phyloP scores from a whole-genome alignment of 2,888 invertebrate species.

The Cryptocephalus primarius region DNA sequence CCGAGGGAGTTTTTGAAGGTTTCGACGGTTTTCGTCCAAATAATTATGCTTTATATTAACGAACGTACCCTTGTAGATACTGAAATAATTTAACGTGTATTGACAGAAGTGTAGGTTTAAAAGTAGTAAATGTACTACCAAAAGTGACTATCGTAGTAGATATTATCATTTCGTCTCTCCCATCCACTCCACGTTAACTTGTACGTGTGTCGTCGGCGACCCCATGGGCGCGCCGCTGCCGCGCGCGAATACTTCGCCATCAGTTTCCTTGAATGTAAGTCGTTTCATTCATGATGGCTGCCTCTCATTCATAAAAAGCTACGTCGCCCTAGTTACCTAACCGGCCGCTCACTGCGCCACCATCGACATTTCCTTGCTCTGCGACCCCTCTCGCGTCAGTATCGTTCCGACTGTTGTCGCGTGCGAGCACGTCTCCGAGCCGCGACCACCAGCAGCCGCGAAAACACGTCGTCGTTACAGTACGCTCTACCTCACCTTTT shows the following conservation, averaged over 20 bases:
- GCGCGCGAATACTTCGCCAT: background rate
- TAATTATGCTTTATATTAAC: background rate
- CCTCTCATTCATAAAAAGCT: slow-evolving; percentile 64
- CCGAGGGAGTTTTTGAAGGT: background rate
- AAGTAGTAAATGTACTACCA: too few species aligned
- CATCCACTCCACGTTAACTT: too few species aligned
- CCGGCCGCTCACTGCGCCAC: slow-evolving; percentile 29
- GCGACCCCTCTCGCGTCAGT: slow-evolving; percentile 13
- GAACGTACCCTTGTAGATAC: background rate
- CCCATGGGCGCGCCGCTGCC: background rate
- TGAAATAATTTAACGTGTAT: background rate
- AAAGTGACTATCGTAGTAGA: too few species aligned
- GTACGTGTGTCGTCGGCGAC: too few species aligned
- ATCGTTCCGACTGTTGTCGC: background rate
- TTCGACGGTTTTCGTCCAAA: background rate
- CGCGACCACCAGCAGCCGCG: too few species aligned
- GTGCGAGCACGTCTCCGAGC: background rate
- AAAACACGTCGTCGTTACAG: too few species aligned
- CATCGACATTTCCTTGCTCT: slow-evolving; percentile 22
- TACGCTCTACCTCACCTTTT: too few species aligned
- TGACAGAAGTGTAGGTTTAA: too few species aligned
- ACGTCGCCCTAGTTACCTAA: slow-evolving; percentile 16
- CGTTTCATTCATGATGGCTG: slow-evolving; percentile 63
- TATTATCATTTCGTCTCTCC: too few species aligned
- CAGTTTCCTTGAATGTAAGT: slow-evolving; percentile 37